Conservation (phyloP, 1,140 invertebrate genomes). For the Aphaenogaster rudis region DNA sequence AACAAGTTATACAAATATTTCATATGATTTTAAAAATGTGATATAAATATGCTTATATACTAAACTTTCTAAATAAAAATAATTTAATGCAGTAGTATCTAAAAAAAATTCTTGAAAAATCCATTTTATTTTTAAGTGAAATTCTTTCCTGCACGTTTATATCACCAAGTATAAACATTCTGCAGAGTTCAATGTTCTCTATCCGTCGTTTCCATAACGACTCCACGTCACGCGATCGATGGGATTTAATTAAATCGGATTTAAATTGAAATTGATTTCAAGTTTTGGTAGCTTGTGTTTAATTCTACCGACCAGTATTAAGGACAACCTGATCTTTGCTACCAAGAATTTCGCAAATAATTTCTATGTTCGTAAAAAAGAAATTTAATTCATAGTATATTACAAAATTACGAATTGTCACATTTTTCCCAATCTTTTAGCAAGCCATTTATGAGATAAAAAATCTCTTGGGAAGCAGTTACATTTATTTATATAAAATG, state of each 20-base stretch:
- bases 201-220: constrained; percentile 34
- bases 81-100: neutral
- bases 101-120: neutral
- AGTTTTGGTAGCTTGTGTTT: constrained; percentile 17
- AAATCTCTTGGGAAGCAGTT: neutral
- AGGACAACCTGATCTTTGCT: neutral
- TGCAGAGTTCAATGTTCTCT: constrained; percentile 20
- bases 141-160: neutral
- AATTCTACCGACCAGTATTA: neutral
- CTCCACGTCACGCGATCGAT: constrained; percentile 37
- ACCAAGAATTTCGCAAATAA: neutral
- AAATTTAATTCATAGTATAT: neutral
- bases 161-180: constrained; percentile 26
- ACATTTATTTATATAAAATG: neutral
- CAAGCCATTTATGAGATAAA: neutral
- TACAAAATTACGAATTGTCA: constrained; percentile 3
- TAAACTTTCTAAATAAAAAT: neutral
- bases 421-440: neutral
- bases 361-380: neutral
- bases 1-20: neutral
- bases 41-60: neutral
- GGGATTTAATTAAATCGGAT: constrained; percentile 52
- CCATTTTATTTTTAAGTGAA: neutral
- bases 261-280: constrained; percentile 49
- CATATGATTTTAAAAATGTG: neutral